Base-by-base conservation (phyloP, 92 coral and sea anemone genomes). In the Galaxea fascicularis region DNA sequence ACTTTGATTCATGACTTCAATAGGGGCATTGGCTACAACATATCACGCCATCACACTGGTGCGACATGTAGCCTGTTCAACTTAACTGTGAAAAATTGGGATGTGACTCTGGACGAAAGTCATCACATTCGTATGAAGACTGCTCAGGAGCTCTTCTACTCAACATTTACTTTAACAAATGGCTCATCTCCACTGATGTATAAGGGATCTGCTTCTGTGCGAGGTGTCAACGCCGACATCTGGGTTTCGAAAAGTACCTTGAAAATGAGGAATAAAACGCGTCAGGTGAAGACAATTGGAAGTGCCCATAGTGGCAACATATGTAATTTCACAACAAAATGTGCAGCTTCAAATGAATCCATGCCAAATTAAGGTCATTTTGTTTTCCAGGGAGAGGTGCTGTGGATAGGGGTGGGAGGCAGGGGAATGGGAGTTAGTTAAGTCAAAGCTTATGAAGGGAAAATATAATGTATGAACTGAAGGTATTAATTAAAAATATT, bases 121-220 rank as follows among this genome's bases (percentile, higher is more conserved):
- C 95, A 92, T 65, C 95, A 91, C 73, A 59, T 91, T 27, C 76
- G 95, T 27, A 70, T 94, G 93, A 94, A 78, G 79, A 94, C 88
- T 27, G 74, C 90, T 11, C 82, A 82, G 31, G 95, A 94, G 30
- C 39, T 82, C 75, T 65, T 94, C 64, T 84, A 53, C 24, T 28
- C 35, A 0, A 6, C 4, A 8, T 41, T 22, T 82, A 83, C 16
- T 2, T 35, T 35, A 6, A 59, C 30, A 31, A 86, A 87, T 10
- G 75, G 85, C 4, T 53, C 90, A 4, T 65, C 94, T 30, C 58
- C 82, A 25, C 26, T 89, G 9, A 65, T 92, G 6, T 94, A 94
- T 68, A 86, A 68, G 15, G 98, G 98, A 1, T 51, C 88, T 16
- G 49, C 91, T 22, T 78, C 74, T 47, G 93, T 91, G 27, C 92